phyloP scores from a whole-genome alignment of 2,888 invertebrate genomes.

The Nymphalis c-album region DNA sequence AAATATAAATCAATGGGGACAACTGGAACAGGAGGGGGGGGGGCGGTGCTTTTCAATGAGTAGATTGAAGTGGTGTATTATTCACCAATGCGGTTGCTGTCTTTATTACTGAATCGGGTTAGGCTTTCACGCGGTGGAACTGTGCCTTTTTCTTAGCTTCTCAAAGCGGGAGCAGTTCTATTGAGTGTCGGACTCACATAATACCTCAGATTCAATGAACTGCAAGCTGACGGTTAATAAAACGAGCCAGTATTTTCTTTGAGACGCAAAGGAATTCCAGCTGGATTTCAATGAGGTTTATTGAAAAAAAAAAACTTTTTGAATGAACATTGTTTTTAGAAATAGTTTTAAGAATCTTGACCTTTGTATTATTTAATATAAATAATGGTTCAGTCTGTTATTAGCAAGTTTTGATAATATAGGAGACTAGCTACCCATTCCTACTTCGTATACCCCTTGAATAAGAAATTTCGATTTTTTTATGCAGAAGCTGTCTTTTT shows the following conservation, averaged over 20 bases:
- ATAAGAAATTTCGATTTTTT: too few species aligned
- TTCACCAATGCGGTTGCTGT: conserved; percentile 11
- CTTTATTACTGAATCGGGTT: conserved; percentile 51
- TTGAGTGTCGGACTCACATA: conserved; percentile 55
- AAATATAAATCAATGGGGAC: conserved; percentile 2
- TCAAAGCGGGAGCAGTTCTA: conserved; percentile 54
- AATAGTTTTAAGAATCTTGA: background rate
- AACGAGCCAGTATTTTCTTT: conserved; percentile 26
- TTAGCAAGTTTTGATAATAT: too few species aligned
- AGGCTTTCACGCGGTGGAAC: conserved; percentile 62
- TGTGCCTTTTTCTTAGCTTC: conserved; percentile 57
- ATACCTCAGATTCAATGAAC: conserved; percentile 54
- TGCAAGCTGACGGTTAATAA: conserved; percentile 32
- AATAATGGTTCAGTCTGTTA: too few species aligned
- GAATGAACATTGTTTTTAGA: background rate
- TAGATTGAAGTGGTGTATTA: conserved; percentile 24
- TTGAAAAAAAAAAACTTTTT: background rate
- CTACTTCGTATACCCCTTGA: too few species aligned
- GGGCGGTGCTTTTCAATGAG: conserved; percentile 23
- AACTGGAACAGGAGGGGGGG: conserved; percentile 7
- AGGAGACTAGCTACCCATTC: too few species aligned
- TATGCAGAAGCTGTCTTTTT: too few species aligned
- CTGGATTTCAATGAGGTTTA: conserved; percentile 11
- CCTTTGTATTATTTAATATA: background rate
- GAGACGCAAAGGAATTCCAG: conserved; percentile 9